These are phyloP conservation scores for Galagoides demidoff DNA, from an alignment of 2,797 vertebrate species.

Conservation along the genomic window DNA sequence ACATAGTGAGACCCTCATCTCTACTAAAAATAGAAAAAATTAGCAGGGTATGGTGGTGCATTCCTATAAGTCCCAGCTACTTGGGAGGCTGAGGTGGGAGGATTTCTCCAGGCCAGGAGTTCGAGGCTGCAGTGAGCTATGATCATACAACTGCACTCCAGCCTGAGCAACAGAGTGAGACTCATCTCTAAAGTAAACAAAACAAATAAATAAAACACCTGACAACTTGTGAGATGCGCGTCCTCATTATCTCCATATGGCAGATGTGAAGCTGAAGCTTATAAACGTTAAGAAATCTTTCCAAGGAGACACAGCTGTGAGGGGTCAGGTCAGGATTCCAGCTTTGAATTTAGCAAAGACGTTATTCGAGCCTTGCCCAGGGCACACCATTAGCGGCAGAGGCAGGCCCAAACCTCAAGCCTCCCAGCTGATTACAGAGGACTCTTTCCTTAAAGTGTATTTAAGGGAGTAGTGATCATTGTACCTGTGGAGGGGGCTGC, in stretches of 20 bases:
- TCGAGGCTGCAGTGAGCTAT: neutral
- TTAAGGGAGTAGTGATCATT: no score
- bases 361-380: no score
- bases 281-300: neutral
- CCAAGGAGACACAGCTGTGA: neutral
- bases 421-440: neutral
- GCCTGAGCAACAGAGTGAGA: neutral
- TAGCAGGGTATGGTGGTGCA: neutral
- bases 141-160: neutral
- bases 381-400: neutral
- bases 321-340: neutral
- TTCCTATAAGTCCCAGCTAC: neutral
- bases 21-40: neutral
- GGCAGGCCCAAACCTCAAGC: neutral
- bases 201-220: neutral
- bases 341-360: neutral
- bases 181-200: neutral
- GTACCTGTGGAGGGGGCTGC: neutral
- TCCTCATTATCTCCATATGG: neutral
- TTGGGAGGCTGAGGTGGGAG: neutral
- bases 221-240: fast-evolving
- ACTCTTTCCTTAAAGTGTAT: neutral
- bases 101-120: neutral
- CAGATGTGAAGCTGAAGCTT: neutral
- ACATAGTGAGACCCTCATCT: neutral